phyloP scores from a whole-genome alignment of 2,888 invertebrate genomes.

The Scaptodrosophila latifasciaeformis region DNA sequence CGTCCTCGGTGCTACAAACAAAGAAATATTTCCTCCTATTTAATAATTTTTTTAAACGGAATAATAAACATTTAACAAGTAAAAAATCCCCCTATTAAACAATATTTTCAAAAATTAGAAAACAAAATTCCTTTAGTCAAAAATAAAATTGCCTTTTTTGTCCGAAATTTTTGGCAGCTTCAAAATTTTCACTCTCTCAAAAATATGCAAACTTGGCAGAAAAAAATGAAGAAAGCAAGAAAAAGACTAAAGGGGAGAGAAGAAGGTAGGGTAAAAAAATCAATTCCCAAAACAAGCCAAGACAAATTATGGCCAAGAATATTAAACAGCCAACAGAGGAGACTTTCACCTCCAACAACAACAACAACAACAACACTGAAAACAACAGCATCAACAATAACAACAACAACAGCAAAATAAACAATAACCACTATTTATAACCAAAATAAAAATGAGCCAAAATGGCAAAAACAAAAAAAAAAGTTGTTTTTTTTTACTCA shows the following conservation, averaged over 20 bases:
- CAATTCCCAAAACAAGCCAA: not conserved
- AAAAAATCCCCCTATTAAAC: too few relatives aligned
- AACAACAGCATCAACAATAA: not conserved
- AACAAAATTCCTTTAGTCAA: too few relatives aligned
- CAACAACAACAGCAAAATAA: not conserved
- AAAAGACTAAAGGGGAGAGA: too few relatives aligned
- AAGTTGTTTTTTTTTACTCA: not conserved
- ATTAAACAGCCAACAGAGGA: slow-evolving; percentile 39
- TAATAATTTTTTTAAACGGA: too few relatives aligned
- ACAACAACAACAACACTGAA: not conserved
- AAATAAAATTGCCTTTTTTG: too few relatives aligned
- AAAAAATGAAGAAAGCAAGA: slow-evolving; percentile 11
- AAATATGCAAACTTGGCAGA: slow-evolving; percentile 19
- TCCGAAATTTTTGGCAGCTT: too few relatives aligned
- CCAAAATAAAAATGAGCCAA: not conserved
- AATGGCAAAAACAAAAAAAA: not conserved
- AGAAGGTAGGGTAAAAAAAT: too few relatives aligned
- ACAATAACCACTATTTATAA: not conserved
- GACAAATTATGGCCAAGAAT: slow-evolving; percentile 37
- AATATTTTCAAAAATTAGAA: too few relatives aligned
- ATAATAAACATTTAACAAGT: too few relatives aligned
- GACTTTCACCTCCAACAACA: slow-evolving; percentile 51
- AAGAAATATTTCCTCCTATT: too few relatives aligned
- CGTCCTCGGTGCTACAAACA: too few relatives aligned
- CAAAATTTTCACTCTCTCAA: too few relatives aligned